Conservation (phyloP, 2,113 vertebrate genomes). For the Barbus barbus region DNA sequence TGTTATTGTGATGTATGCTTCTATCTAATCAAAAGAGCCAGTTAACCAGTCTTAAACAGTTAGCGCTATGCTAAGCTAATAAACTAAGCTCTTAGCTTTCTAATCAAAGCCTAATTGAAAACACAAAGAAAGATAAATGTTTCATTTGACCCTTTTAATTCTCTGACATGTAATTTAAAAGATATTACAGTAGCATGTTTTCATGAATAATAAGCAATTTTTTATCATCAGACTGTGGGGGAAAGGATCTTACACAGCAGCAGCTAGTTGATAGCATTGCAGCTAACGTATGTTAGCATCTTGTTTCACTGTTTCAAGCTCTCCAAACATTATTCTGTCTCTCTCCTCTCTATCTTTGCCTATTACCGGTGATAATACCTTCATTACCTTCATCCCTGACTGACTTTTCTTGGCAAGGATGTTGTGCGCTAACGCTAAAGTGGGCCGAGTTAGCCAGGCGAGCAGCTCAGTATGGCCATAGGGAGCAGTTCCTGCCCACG, state of each 20-base stretch:
- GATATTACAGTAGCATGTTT: neutral
- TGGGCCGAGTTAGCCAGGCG: conserved; percentile 14
- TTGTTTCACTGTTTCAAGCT: conserved; percentile 7
- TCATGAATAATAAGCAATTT: neutral
- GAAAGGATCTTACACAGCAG: neutral
- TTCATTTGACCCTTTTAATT: neutral
- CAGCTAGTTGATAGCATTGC: neutral
- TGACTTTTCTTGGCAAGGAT: conserved; percentile 25
- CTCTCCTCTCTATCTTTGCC: neutral
- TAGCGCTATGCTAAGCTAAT: neutral
- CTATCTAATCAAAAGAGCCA: neutral
- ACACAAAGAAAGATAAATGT: neutral
- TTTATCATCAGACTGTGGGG: neutral
- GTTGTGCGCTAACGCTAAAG: neutral
- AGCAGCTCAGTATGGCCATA: conserved; percentile 19
- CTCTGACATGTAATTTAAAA: neutral
- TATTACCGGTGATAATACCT: conserved; percentile 17
- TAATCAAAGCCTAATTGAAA: neutral
- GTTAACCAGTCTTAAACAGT: neutral
- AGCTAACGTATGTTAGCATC: neutral
- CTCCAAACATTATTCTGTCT: neutral
- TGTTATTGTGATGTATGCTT: neutral
- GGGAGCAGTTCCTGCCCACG: conserved; percentile 32
- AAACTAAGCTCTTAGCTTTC: neutral
- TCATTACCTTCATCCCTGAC: conserved; percentile 27